These are phyloP conservation scores for Chaenocephalus aceratus DNA, from an alignment of 2,113 vertebrate species.

Conservation along the genomic window DNA sequence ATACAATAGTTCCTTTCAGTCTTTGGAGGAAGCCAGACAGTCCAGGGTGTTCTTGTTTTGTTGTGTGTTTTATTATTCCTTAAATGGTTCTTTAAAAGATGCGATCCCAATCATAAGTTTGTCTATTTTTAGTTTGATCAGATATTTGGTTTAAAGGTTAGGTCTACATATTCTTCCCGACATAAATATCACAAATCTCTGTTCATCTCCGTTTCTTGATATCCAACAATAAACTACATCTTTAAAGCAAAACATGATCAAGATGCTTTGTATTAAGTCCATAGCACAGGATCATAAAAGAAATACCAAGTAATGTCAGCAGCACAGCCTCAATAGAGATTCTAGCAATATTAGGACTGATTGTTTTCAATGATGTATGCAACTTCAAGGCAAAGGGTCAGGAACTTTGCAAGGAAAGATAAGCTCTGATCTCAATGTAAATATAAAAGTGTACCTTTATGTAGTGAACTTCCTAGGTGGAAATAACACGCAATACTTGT, in stretches of 20 bases:
- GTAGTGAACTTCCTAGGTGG: no score
- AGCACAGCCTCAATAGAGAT: neutral
- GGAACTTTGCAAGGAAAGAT: neutral
- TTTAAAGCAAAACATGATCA: neutral
- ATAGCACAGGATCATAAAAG: slow-evolving; percentile 3
- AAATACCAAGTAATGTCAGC: neutral
- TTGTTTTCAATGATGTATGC: slow-evolving; percentile 7
- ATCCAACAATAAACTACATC: neutral
- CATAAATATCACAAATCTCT: neutral
- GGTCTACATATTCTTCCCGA: neutral
- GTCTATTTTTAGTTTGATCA: slow-evolving; percentile 12
- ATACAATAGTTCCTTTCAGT: slow-evolving; percentile 38
- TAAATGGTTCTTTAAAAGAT: slow-evolving; percentile 27
- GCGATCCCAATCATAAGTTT: neutral
- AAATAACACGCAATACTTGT: no score
- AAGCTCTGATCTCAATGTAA: no score
- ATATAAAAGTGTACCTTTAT: no score
- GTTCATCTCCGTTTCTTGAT: neutral
- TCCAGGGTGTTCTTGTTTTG: neutral
- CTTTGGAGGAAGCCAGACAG: slow-evolving; percentile 34
- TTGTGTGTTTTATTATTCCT: slow-evolving; percentile 22
- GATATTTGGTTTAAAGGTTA: slow-evolving; percentile 18
- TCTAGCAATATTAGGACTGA: neutral
- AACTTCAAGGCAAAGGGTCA: neutral
- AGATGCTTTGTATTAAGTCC: neutral